Conservation (phyloP, 2,113 vertebrate genomes). For the Tragulus kanchil region DNA sequence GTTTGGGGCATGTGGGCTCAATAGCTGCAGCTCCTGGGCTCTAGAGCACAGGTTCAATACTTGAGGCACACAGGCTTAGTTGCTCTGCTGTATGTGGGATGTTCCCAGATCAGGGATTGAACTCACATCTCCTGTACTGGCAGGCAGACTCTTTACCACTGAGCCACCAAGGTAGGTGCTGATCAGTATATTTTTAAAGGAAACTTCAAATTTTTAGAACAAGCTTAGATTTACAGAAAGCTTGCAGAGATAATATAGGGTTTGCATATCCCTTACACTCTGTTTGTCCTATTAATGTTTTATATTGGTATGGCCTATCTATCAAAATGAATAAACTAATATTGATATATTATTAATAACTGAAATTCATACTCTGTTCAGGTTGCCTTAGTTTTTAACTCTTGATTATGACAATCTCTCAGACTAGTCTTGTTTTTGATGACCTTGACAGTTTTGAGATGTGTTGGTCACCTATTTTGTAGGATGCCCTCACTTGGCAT, state of each 20-base stretch:
- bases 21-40: background rate
- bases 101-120: background rate
- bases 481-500: background rate
- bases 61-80: background rate
- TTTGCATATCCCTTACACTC: background rate
- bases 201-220: background rate
- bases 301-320: background rate
- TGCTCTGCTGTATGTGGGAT: background rate
- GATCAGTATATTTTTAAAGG: background rate
- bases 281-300: background rate
- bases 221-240: background rate
- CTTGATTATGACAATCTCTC: background rate
- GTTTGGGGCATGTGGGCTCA: accelerated
- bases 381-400: no score
- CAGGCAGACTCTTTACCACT: background rate
- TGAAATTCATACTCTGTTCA: background rate
- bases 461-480: background rate
- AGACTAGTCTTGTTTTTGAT: background rate
- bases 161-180: background rate
- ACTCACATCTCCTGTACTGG: background rate
- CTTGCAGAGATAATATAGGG: background rate
- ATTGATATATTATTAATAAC: background rate
- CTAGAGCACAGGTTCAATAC: background rate
- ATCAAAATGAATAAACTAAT: background rate
- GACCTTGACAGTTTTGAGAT: background rate